These are phyloP conservation scores for Sminthurides bifidus DNA, from an alignment of 1,140 invertebrate species.

Conservation along the genomic window DNA sequence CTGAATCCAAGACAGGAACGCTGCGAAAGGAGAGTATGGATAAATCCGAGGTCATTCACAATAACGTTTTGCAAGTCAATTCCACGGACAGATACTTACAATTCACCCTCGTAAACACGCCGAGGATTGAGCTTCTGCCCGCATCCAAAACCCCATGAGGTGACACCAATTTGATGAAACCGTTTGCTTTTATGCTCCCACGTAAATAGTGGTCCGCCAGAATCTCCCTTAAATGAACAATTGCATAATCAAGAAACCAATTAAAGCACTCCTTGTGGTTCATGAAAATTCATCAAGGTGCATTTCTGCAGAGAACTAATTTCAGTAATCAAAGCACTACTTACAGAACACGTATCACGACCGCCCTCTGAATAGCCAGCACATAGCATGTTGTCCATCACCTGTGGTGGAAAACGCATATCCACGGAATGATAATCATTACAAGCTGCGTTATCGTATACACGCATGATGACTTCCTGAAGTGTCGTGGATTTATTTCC, in stretches of 20 bases:
- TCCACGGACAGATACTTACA: conserved; percentile 12
- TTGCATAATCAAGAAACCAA: background rate
- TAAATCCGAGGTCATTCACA: background rate
- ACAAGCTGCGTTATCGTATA: conserved; percentile 23
- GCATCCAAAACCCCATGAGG: conserved; percentile 26
- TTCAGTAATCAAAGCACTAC: background rate
- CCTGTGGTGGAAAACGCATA: conserved; percentile 23
- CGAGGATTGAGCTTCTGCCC: conserved; percentile 22
- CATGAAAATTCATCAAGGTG: background rate
- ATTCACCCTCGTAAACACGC: conserved; percentile 26
- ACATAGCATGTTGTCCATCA: conserved; percentile 30
- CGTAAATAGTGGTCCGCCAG: conserved; percentile 20
- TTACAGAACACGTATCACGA: conserved; percentile 27
- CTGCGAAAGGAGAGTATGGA: conserved; percentile 9
- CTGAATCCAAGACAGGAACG: conserved; percentile 23
- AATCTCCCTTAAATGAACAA: conserved; percentile 13
- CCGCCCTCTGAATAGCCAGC: conserved; percentile 29
- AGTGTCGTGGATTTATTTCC: conserved; percentile 22
- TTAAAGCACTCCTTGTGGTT: background rate
- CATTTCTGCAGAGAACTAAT: background rate
- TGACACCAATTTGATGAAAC: conserved; percentile 29
- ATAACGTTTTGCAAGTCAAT: background rate
- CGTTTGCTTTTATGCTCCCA: conserved; percentile 11
- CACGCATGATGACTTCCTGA: conserved; percentile 20
- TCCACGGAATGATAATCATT: conserved; percentile 24